These are phyloP conservation scores for Oncorhynchus clarkii DNA, from an alignment of 2,113 vertebrate genomes.

Conservation along the genomic window DNA sequence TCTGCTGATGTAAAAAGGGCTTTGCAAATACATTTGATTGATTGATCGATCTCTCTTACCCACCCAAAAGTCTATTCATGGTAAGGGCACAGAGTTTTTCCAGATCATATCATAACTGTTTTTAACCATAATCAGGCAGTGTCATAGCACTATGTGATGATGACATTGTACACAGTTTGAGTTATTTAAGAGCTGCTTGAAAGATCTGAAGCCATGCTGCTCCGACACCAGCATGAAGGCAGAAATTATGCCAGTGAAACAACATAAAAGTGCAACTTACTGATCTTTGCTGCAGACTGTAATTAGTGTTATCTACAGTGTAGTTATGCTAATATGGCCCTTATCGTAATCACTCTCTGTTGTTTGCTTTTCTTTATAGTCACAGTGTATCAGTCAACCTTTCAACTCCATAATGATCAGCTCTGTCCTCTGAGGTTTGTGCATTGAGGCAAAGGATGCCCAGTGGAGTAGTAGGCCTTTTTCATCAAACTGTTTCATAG, in stretches of 20 bases:
- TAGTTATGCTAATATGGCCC: constrained; percentile 27
- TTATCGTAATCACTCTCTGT: constrained; percentile 24
- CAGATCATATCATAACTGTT: no score
- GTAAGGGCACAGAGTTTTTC: neutral
- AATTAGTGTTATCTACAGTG: constrained; percentile 8
- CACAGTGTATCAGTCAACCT: neutral
- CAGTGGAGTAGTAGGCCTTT: neutral
- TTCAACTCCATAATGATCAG: neutral
- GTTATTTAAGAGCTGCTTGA: neutral
- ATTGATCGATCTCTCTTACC: neutral
- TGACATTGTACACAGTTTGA: neutral
- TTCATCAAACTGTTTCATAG: neutral
- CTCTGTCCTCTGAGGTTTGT: neutral
- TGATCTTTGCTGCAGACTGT: neutral
- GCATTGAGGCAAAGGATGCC: neutral
- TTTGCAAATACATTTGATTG: no score
- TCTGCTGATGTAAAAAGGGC: no score
- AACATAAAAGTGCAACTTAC: neutral
- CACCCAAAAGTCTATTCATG: neutral
- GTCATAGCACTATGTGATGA: neutral
- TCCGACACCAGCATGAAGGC: neutral
- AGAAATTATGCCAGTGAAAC: no score
- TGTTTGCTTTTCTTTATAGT: neutral
- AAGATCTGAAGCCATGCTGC: constrained; percentile 1
- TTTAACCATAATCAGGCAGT: no score